phyloP scores from a whole-genome alignment of 2,888 invertebrate genomes.

The Scotopteryx bipunctaria region DNA sequence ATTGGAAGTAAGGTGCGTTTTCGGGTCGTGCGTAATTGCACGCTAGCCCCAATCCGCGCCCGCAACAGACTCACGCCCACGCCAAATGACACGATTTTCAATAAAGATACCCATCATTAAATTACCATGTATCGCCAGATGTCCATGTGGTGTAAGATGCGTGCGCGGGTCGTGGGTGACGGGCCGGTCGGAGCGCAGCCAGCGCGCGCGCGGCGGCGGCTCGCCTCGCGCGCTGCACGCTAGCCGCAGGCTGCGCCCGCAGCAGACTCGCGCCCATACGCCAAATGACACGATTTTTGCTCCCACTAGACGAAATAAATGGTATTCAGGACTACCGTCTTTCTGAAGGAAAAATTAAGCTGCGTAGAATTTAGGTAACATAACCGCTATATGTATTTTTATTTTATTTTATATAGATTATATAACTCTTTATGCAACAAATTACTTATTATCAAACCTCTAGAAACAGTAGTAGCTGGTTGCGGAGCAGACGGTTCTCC shows the following conservation, averaged over 20 bases:
- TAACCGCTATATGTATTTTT: too few species aligned
- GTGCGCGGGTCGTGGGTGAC: conserved; percentile 89
- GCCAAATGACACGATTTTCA: too few species aligned
- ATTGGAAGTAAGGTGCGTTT: too few species aligned
- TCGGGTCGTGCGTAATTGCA: too few species aligned
- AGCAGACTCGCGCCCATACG: conserved; percentile 86
- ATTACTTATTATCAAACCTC: conserved; percentile 81
- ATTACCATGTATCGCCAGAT: conserved; percentile 87
- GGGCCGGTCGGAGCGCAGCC: conserved; percentile 88
- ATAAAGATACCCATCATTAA: too few species aligned
- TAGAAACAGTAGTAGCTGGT: conserved; percentile 88
- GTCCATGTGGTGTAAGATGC: conserved; percentile 87
- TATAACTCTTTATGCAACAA: too few species aligned
- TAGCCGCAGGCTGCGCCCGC: conserved; percentile 86
- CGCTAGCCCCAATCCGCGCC: too few species aligned
- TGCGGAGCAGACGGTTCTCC: conserved; percentile 90
- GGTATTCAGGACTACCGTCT: background rate
- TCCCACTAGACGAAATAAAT: conserved; percentile 59
- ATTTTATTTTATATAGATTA: too few species aligned
- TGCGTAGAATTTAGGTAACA: too few species aligned
- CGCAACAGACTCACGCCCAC: too few species aligned
- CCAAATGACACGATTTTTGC: conserved; percentile 94
- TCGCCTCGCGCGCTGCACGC: conserved; percentile 90
- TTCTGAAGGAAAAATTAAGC: background rate
- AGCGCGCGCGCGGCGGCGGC: conserved; percentile 89